Conservation (phyloP, 1,140 invertebrate species). For the Sitodiplosis mosellana region DNA sequence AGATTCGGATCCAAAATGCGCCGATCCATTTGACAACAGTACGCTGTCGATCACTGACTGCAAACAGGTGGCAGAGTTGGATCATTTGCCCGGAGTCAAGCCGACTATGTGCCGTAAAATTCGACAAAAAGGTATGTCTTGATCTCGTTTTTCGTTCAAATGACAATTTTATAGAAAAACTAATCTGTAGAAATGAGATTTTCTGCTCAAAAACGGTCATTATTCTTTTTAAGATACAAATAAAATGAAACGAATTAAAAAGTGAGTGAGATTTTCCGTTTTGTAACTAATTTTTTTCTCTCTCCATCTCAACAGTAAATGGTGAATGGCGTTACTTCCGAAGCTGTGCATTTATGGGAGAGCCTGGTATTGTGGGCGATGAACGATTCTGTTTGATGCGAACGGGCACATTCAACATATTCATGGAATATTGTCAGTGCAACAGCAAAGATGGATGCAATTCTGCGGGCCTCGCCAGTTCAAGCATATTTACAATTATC, state of each 20-base stretch:
- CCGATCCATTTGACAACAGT: slow-evolving; percentile 82
- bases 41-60: slow-evolving; percentile 77
- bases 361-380: slow-evolving; percentile 74
- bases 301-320: slow-evolving; percentile 37
- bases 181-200: no score
- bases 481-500: background rate
- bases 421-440: slow-evolving; percentile 85
- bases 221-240: no score
- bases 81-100: slow-evolving; percentile 46
- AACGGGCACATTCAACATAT: slow-evolving; percentile 82
- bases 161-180: background rate
- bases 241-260: no score
- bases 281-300: background rate
- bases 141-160: background rate
- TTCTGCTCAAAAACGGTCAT: no score
- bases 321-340: slow-evolving; percentile 81
- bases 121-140: slow-evolving; percentile 61
- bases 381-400: slow-evolving; percentile 80
- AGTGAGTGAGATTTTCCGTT: no score
- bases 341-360: slow-evolving; percentile 75
- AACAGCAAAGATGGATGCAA: slow-evolving; percentile 87
- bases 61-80: slow-evolving; percentile 38
- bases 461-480: slow-evolving; percentile 19
- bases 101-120: slow-evolving; percentile 86
- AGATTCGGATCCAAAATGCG: slow-evolving; percentile 73